Evolutionary conservation across 2,797 vertebrate species (phyloP).

Genomic region (Clarias laeviceps): DNA sequence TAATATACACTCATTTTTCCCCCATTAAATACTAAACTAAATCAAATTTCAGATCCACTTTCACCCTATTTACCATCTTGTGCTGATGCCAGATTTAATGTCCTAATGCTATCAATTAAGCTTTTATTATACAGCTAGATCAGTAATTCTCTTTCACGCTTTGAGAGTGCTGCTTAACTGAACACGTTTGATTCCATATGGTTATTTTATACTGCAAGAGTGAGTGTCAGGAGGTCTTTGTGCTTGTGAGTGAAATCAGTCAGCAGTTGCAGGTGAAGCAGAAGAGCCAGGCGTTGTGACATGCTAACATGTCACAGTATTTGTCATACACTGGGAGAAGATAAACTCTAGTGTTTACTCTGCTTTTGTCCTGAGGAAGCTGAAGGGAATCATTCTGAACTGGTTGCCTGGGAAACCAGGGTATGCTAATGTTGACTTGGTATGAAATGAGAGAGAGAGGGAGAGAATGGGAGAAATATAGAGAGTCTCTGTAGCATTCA

Average conservation of each 20-base stretch:
- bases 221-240: slow-evolving; percentile 31
- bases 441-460: slow-evolving; percentile 44
- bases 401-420: slow-evolving; percentile 65
- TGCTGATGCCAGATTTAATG: background rate
- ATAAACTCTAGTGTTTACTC: slow-evolving; percentile 63
- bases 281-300: slow-evolving; percentile 51
- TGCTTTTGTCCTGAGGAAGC: slow-evolving; percentile 54
- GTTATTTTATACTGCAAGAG: background rate
- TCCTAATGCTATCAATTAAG: background rate
- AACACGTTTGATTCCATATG: slow-evolving; percentile 26
- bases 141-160: background rate
- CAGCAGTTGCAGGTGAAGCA: slow-evolving; percentile 42
- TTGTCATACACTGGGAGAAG: slow-evolving; percentile 57
- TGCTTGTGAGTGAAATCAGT: slow-evolving; percentile 39
- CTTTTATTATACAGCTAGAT: background rate
- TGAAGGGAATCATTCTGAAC: slow-evolving; percentile 55
- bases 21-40: background rate
- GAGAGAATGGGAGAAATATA: slow-evolving; percentile 12
- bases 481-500: slow-evolving; percentile 38
- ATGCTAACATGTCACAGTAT: slow-evolving; percentile 59
- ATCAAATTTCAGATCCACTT: background rate
- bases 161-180: background rate
- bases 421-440: slow-evolving; percentile 66
- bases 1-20: background rate
- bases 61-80: background rate